phyloP scores from a whole-genome alignment of 92 coral and sea anemone species.

The Zoanthus sansibaricus region DNA sequence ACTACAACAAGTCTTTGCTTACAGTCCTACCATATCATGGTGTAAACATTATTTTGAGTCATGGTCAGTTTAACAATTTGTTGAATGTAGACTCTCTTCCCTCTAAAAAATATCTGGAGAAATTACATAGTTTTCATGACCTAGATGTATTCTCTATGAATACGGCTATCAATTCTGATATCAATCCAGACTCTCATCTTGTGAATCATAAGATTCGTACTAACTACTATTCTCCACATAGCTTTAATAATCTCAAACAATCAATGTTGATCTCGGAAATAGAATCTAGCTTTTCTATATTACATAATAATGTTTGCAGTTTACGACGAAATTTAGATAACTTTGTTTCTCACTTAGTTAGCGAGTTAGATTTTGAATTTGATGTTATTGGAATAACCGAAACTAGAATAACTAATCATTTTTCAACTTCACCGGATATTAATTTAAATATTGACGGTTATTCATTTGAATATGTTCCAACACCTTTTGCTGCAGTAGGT shows the following conservation, averaged over 20 bases:
- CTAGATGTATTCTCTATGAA: slow-evolving; percentile 6
- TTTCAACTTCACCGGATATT: slow-evolving; percentile 1
- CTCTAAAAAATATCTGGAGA: slow-evolving; percentile 8
- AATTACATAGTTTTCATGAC: slow-evolving; percentile 22
- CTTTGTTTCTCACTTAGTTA: slow-evolving; percentile 4
- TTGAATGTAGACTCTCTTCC: slow-evolving; percentile 20
- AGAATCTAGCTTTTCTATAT: slow-evolving; percentile 9
- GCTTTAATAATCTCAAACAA: slow-evolving; percentile 6
- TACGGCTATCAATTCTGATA: slow-evolving; percentile 4
- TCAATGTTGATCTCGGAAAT: not conserved
- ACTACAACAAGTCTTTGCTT: slow-evolving; percentile 17
- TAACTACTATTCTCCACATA: slow-evolving; percentile 6
- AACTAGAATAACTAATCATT: not conserved
- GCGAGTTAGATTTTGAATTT: slow-evolving; percentile 5
- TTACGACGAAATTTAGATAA: slow-evolving; percentile 5
- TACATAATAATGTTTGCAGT: slow-evolving; percentile 1
- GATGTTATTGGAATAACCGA: slow-evolving; percentile 9
- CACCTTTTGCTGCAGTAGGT: slow-evolving; percentile 31
- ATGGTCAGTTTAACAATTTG: slow-evolving; percentile 34
- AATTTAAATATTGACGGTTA: slow-evolving; percentile 4
- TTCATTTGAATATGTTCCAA: slow-evolving; percentile 29
- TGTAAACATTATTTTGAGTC: slow-evolving; percentile 10
- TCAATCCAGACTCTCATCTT: slow-evolving; percentile 4
- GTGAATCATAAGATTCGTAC: slow-evolving; percentile 3
- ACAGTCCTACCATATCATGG: slow-evolving; percentile 30